phyloP scores from a whole-genome alignment of 2,888 invertebrate species.

The Dendrolimus pini region DNA sequence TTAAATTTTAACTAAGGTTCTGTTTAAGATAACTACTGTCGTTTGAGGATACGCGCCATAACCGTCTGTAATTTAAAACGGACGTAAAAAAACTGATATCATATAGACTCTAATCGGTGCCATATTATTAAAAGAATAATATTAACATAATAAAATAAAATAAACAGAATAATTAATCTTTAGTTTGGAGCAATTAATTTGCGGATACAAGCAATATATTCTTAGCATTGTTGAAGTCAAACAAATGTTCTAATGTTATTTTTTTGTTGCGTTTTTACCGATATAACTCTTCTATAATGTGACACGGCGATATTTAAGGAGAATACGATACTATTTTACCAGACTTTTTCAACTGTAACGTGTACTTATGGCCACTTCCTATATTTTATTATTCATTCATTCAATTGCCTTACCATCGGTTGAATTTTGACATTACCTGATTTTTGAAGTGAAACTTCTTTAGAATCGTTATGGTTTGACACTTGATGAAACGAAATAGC shows the following conservation, averaged over 20 bases:
- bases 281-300: conserved; percentile 52
- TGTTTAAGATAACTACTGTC: no score
- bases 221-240: conserved; percentile 54
- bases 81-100: not conserved
- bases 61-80: not conserved
- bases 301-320: conserved; percentile 31
- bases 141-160: conserved; percentile 15
- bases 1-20: no score
- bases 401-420: no score
- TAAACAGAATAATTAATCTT: conserved; percentile 49
- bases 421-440: no score
- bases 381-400: no score
- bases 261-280: conserved; percentile 23
- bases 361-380: no score
- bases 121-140: not conserved
- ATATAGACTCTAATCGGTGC: not conserved
- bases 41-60: no score
- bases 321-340: not conserved
- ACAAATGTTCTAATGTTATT: conserved; percentile 24
- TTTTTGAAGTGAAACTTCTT: no score
- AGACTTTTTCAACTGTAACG: no score
- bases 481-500: no score
- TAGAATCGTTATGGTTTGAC: no score
- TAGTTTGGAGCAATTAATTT: conserved; percentile 49
- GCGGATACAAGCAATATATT: conserved; percentile 40